These are phyloP conservation scores for Actinernus sp. DNA, from an alignment of 92 coral and sea anemone genomes.

Conservation along the genomic window DNA sequence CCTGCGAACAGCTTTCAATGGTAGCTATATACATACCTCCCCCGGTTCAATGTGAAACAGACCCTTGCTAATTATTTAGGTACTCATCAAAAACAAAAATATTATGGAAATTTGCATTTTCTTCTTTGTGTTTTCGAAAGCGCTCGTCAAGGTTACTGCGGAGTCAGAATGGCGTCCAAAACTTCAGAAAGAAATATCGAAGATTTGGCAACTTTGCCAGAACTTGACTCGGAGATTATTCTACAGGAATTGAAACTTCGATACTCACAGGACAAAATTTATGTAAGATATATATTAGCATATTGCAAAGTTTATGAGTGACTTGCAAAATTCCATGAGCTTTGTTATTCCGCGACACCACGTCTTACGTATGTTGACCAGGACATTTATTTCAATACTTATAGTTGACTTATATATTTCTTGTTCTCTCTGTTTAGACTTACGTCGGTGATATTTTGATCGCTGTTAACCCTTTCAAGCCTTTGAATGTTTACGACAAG, in stretches of 20 bases:
- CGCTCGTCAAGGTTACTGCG: no score
- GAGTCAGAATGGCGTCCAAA: constrained; percentile 26
- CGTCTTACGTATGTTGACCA: no score
- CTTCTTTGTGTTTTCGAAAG: background rate
- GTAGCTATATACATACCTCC: no score
- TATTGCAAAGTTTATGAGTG: no score
- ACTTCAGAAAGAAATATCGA: constrained; percentile 35
- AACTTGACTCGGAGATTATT: constrained; percentile 65
- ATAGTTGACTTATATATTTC: background rate
- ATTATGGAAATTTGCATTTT: background rate
- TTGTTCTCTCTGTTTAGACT: constrained; percentile 38
- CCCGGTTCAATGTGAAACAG: no score
- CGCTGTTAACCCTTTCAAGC: constrained; percentile 88
- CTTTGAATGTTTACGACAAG: constrained; percentile 68
- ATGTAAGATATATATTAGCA: no score
- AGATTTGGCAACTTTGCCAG: constrained; percentile 80
- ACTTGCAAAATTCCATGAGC: no score
- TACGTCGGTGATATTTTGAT: constrained; percentile 90
- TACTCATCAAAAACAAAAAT: background rate
- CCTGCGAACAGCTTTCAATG: no score
- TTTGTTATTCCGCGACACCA: no score
- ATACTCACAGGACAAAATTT: constrained; percentile 70
- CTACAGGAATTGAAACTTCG: constrained; percentile 77
- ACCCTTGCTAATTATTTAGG: no score
- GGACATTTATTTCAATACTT: background rate